A percentile compares a stretch with the other conserved stretches of the same genome.
These are phyloP conservation scores for Mormyrus hasselquistii DNA, from an alignment of 2,797 vertebrate species.

Conservation along the genomic window DNA sequence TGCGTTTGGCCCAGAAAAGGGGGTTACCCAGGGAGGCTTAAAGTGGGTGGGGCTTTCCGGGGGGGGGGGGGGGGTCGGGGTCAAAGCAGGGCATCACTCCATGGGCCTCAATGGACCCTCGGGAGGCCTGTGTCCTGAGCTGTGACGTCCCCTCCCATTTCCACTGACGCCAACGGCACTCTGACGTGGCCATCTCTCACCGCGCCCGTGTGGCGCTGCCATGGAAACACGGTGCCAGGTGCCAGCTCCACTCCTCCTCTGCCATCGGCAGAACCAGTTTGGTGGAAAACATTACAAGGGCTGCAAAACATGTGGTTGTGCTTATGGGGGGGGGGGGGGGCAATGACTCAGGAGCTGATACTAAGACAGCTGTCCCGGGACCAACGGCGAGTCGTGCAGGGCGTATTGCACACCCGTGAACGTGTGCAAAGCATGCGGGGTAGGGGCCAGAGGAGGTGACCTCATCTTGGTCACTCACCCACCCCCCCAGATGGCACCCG, in stretches of 20 bases:
- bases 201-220: neutral
- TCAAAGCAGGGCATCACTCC: neutral
- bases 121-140: neutral
- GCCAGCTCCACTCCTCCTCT: neutral
- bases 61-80: neutral
- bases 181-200: neutral
- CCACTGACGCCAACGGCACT: neutral
- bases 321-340: neutral
- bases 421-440: neutral
- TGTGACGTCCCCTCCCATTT: neutral
- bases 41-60: neutral
- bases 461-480: neutral
- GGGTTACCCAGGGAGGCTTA: neutral
- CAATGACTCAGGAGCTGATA: slow-evolving; percentile 16
- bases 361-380: neutral
- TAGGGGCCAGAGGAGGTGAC: neutral
- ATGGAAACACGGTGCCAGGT: neutral
- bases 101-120: neutral
- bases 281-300: slow-evolving; percentile 16
- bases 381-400: neutral
- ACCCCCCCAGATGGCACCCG: neutral
- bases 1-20: neutral
- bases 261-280: neutral
- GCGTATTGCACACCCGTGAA: neutral
- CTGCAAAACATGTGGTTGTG: slow-evolving; percentile 1